Conservation (phyloP, 2,888 invertebrate species). For the Flabesymbios commensalis region DNA sequence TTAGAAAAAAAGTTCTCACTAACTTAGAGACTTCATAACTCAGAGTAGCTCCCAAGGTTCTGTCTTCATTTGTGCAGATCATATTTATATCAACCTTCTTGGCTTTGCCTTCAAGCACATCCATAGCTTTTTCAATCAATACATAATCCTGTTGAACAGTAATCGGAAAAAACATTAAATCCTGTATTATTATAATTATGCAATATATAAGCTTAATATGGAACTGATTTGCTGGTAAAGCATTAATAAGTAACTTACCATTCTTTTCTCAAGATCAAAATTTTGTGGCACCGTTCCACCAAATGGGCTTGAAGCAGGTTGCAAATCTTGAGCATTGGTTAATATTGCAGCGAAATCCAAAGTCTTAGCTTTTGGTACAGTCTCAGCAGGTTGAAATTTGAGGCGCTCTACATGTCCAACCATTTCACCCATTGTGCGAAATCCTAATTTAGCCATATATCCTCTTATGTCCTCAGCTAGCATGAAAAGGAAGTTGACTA, state of each 20-base stretch:
- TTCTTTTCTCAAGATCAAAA: slow-evolving; percentile 57
- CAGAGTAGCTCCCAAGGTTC: slow-evolving; percentile 91
- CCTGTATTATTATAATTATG: too few relatives aligned
- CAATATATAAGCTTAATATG: too few relatives aligned
- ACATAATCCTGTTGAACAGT: slow-evolving; percentile 53
- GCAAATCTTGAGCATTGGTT: slow-evolving; percentile 84
- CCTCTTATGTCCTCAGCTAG: slow-evolving; percentile 94
- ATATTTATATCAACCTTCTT: slow-evolving; percentile 74
- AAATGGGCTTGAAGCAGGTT: slow-evolving; percentile 86
- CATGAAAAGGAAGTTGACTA: slow-evolving; percentile 96
- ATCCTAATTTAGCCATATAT: slow-evolving; percentile 89
- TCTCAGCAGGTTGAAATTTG: slow-evolving; percentile 72
- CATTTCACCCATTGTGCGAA: slow-evolving; percentile 84
- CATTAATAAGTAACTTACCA: slow-evolving; percentile 44
- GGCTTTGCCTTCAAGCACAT: slow-evolving; percentile 76
- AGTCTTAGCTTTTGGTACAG: slow-evolving; percentile 79
- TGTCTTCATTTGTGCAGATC: slow-evolving; percentile 85
- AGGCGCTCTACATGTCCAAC: slow-evolving; percentile 65
- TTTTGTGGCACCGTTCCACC: slow-evolving; percentile 84
- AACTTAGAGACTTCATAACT: slow-evolving; percentile 94
- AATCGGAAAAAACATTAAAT: too few relatives aligned
- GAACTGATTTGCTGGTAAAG: neutral
- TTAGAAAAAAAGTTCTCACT: slow-evolving; percentile 59
- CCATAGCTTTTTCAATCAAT: slow-evolving; percentile 70
- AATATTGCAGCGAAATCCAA: slow-evolving; percentile 84